Conservation (phyloP, 2,113 vertebrate species). For the Pungitius pungitius region DNA sequence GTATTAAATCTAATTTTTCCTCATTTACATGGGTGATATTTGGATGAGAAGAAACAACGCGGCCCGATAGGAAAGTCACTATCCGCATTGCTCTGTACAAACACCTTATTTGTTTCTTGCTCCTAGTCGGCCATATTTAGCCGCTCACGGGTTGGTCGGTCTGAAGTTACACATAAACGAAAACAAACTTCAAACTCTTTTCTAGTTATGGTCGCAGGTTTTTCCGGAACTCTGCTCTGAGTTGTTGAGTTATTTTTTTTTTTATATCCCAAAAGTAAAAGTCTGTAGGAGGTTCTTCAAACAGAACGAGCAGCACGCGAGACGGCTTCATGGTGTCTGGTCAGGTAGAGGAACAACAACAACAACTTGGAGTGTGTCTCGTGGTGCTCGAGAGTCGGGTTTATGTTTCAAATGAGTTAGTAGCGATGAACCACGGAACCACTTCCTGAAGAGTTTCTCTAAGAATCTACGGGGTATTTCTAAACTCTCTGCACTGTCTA, state of each 20-base stretch:
- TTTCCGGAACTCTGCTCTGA: conserved; percentile 6
- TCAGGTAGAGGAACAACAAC: not conserved
- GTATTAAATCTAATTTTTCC: conserved; percentile 49
- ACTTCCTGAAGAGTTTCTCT: too few relatives aligned
- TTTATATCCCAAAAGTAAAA: not conserved
- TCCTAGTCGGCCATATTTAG: conserved; percentile 24
- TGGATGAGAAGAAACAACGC: conserved; percentile 5
- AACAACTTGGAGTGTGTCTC: not conserved
- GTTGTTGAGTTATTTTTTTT: not conserved
- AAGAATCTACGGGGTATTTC: not conserved
- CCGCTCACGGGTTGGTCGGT: conserved; percentile 20
- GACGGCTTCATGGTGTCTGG: not conserved
- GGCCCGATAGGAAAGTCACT: not conserved
- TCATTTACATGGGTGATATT: conserved; percentile 23
- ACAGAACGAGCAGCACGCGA: not conserved
- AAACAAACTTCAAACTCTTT: conserved; percentile 52
- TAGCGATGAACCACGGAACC: too few relatives aligned
- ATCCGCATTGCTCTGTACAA: conserved; percentile 34
- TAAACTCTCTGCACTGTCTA: not conserved
- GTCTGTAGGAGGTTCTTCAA: not conserved
- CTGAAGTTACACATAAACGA: conserved; percentile 50
- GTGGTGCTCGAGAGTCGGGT: not conserved
- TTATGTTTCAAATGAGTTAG: not conserved
- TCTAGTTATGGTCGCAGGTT: conserved; percentile 8
- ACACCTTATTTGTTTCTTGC: conserved; percentile 31